phyloP scores from a whole-genome alignment of 2,797 vertebrate genomes.

The Anomalospiza imberbis region DNA sequence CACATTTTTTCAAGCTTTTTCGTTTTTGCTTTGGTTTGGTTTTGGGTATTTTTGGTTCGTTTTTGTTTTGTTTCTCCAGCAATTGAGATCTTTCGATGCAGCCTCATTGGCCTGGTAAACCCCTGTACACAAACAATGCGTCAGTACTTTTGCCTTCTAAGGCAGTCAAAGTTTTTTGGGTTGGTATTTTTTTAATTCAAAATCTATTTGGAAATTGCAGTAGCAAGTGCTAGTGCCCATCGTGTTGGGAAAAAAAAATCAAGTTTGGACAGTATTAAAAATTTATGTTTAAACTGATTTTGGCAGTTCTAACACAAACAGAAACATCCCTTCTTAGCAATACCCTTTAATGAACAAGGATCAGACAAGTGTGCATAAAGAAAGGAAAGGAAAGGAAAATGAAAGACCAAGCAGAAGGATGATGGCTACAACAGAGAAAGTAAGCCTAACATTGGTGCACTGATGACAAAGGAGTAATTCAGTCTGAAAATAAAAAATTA shows the following conservation, averaged over 20 bases:
- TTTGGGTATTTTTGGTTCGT: background rate
- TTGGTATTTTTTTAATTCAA: background rate
- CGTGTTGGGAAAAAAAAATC: conserved; percentile 70
- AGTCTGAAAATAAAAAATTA: conserved; percentile 99
- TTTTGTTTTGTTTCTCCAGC: conserved; percentile 23
- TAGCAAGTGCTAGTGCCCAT: conserved; percentile 88
- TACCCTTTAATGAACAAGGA: conserved; percentile 94
- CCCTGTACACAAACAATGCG: conserved; percentile 62
- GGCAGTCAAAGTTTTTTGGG: conserved; percentile 74
- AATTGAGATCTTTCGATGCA: conserved; percentile 48
- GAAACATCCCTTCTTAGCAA: conserved; percentile 86
- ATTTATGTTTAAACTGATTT: conserved; percentile 77
- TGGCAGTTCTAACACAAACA: conserved; percentile 79
- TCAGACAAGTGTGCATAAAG: conserved; percentile 87
- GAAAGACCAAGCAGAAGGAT: conserved; percentile 99
- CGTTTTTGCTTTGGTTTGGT: background rate
- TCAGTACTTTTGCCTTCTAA: conserved; percentile 80
- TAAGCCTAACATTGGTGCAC: conserved; percentile 88
- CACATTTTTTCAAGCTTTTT: background rate
- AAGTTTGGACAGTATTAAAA: conserved; percentile 80
- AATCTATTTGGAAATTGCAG: conserved; percentile 74
- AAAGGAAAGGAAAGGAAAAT: conserved; percentile 89
- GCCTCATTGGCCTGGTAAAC: conserved; percentile 68
- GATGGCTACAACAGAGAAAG: conserved; percentile 97
- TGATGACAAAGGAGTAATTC: conserved; percentile 92